These are phyloP conservation scores for Cryptoblepharus egeriae DNA, from an alignment of 2,797 vertebrate genomes.

Conservation along the genomic window DNA sequence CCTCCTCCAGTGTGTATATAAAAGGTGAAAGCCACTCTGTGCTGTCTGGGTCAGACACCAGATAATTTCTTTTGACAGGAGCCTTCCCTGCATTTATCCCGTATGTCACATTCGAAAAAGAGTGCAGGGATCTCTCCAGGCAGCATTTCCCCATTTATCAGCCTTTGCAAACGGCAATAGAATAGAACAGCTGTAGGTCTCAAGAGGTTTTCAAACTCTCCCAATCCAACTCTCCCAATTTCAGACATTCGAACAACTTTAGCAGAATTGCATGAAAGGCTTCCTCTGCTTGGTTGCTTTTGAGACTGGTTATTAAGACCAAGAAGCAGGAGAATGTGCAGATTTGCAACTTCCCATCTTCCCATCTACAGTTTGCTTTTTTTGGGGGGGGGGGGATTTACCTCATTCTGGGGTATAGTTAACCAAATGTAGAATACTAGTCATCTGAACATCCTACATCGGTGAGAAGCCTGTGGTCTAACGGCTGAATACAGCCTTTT, in stretches of 20 bases:
- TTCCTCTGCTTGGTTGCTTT: neutral
- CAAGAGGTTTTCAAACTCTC: neutral
- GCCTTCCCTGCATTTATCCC: neutral
- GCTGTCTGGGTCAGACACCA: neutral
- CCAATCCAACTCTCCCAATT: neutral
- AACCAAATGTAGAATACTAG: too few relatives aligned
- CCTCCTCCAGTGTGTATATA: neutral
- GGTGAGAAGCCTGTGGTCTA: too few relatives aligned
- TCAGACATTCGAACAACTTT: neutral
- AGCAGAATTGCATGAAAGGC: neutral
- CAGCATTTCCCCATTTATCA: slow-evolving; percentile 5
- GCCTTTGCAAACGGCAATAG: neutral
- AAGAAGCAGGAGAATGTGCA: neutral
- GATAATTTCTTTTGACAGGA: neutral
- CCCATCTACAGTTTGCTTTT: too few relatives aligned
- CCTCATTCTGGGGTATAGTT: too few relatives aligned
- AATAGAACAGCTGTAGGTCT: neutral
- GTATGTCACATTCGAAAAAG: neutral
- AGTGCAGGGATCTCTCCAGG: neutral
- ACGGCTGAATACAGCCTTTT: too few relatives aligned
- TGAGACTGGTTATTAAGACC: neutral
- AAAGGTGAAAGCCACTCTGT: neutral
- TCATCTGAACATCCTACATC: too few relatives aligned
- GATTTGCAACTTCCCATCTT: neutral
- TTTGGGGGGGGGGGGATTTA: neutral